These are phyloP conservation scores for Spea hammondii DNA, from an alignment of 2,797 vertebrate genomes.

Conservation along the genomic window DNA sequence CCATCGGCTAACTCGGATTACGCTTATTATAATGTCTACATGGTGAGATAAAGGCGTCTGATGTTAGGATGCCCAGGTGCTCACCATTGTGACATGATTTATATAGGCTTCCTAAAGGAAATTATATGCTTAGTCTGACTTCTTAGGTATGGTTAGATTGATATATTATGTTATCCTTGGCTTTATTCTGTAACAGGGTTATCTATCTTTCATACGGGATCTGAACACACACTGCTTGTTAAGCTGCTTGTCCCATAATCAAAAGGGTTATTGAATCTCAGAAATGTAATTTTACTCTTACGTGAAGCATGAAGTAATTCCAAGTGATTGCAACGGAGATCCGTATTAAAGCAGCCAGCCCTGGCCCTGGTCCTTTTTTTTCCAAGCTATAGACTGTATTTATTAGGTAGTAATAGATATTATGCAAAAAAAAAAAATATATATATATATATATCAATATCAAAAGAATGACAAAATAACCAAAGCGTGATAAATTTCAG, in stretches of 20 bases:
- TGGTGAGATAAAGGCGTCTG: not conserved
- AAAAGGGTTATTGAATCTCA: not conserved
- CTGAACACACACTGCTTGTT: slow-evolving; percentile 3
- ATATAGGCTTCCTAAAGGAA: not conserved
- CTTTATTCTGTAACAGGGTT: not conserved
- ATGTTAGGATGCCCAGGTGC: not conserved
- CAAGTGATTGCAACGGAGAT: not conserved
- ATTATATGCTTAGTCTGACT: not conserved
- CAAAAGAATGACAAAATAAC: too few relatives aligned
- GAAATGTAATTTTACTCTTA: not conserved
- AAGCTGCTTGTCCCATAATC: not conserved
- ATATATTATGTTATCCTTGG: slow-evolving; percentile 10
- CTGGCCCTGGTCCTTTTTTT: too few relatives aligned
- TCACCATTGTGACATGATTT: not conserved
- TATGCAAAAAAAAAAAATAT: too few relatives aligned
- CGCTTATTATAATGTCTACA: not conserved
- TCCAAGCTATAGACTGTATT: too few relatives aligned
- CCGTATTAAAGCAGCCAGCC: not conserved
- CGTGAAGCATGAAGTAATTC: not conserved
- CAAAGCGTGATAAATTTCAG: too few relatives aligned
- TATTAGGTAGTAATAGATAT: too few relatives aligned
- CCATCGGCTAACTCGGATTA: not conserved
- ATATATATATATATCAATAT: too few relatives aligned
- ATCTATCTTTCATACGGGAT: not conserved
- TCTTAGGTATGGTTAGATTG: slow-evolving; percentile 3